Base-by-base conservation (phyloP, 2,888 invertebrate genomes). In the Altica lythri region DNA sequence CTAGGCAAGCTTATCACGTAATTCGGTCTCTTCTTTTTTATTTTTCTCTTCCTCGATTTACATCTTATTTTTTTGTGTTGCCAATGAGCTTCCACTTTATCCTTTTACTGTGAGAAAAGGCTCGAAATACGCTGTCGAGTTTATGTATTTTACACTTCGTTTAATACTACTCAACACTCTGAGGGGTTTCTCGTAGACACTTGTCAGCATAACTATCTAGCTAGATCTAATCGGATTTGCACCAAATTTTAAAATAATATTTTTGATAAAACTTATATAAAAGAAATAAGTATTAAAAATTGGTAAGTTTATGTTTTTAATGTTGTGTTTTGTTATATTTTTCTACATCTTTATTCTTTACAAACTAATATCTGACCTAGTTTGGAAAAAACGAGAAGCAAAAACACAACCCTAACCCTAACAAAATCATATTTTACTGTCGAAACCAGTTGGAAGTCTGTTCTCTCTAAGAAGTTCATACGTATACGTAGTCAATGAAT, bases 401-500 rank as follows among this genome's bases (percentile, higher is more conserved):
- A n/a, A n/a, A n/a, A n/a, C n/a, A n/a, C n/a, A n/a, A n/a, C n/a
- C n/a, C n/a, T n/a, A n/a, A n/a, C n/a, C n/a, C n/a, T n/a, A n/a
- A n/a, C n/a, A n/a, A n/a, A n/a, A n/a, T n/a, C 22, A 22, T 45
- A 45, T 34, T 45, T 44, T 13, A 44, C 30, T 32, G 44, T 35
- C 38, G 30, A 35, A 30, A 34, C 13, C 34, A 22, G 12, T 45
- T 22, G 27, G n/a, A n/a, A 46, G 43, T 35, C 57, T 48, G 27
- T 48, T 54, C 44, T 45, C 42, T 53, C 59, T 57, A 52, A 57
- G 55, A 59, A 49, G 53, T 51, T 55, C 30, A 34, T 50, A 56
- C 45, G 42, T 54, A 57, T 59, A 51, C 59, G 47, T 47, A 53
- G 43, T 38, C 42, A 22, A 65, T 68, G 64, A 67, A 68, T 68